A percentile compares a stretch with the other conserved stretches of the same genome.
These are phyloP conservation scores for Dynastes grantii DNA, from an alignment of 2,888 invertebrate genomes.

Conservation along the genomic window DNA sequence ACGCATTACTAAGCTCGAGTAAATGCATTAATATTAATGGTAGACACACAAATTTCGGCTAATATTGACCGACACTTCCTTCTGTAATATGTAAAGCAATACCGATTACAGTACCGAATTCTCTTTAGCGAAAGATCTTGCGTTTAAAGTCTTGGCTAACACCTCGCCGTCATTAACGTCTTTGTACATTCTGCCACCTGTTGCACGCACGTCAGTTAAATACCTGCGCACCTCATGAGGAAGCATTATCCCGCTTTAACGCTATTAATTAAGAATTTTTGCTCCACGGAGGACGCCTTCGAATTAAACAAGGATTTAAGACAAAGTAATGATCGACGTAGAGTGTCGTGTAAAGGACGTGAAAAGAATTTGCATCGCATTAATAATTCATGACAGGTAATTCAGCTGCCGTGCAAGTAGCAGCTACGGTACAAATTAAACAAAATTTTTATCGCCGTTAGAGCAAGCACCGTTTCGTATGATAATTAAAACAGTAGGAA, in stretches of 20 bases:
- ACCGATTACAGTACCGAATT: constrained; percentile 6
- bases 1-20: neutral
- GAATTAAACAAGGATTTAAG: constrained; percentile 30
- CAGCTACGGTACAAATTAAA: constrained; percentile 45
- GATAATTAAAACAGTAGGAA: constrained; percentile 27
- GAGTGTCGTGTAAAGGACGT: constrained; percentile 29
- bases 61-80: constrained; percentile 28
- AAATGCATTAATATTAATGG: constrained; percentile 17
- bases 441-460: constrained; percentile 43
- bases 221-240: constrained; percentile 7
- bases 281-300: constrained; percentile 14
- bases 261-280: constrained; percentile 43
- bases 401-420: constrained; percentile 48
- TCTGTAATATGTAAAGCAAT: constrained; percentile 6
- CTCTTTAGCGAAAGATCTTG: neutral
- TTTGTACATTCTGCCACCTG: constrained; percentile 28
- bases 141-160: constrained; percentile 19
- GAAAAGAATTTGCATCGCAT: constrained; percentile 47
- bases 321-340: constrained; percentile 21
- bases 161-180: constrained; percentile 30
- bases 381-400: constrained; percentile 46
- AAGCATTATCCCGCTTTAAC: constrained; percentile 27
- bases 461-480: constrained; percentile 39
- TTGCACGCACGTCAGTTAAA: constrained; percentile 26
- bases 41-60: constrained; percentile 9